Base-by-base conservation (phyloP, 2,888 invertebrate species). In the Eristalis tenax region DNA sequence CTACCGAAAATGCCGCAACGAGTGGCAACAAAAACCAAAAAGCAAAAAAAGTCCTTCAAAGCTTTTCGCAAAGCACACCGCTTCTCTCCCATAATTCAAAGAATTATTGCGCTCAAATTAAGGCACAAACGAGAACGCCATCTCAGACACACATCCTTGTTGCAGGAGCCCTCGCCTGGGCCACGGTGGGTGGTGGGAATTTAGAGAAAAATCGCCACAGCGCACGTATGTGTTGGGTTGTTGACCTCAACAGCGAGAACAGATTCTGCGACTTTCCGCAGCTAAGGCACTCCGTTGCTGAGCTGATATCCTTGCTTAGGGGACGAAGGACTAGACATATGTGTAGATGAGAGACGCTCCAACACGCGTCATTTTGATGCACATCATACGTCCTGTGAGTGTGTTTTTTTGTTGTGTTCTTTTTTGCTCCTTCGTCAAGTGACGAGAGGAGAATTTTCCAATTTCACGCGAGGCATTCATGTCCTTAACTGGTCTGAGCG, bases 391-490 rank as follows among this genome's bases (percentile, higher is more conserved):
- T 43, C 43, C 43, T 43, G 15, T 6, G 28, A n/a, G n/a, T n/a
- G n/a, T n/a, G 43, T 40, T 66, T 26, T 40, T 35, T 18, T 73
- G n/a, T n/a, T n/a, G n/a, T n/a, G n/a, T 23, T 26, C 23, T 10
- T 28, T 73, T 71, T 70, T 32, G 43, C 43, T n/a, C 4, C 18
- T 32, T 59, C 35, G 56, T 50, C 38, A 64, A 40, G n/a, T 50
- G 50, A 50, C 50, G 18, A 50, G 76, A 40, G 57, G 35, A 70
- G 76, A 61, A 82, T 78, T 86, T 86, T 82, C 73, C 85, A 86
- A 86, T 82, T 82, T 86, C 77, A 82, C 78, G 77, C 85, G 85
- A 86, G 69, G 69, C 65, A 82, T 82, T 85, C 85, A 85, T 61
- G 69, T n/a, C 3, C 57, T 66, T 35, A 65, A 80, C 23, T 59